phyloP scores from a whole-genome alignment of 2,797 vertebrate species.

The Dicrostonyx torquatus region DNA sequence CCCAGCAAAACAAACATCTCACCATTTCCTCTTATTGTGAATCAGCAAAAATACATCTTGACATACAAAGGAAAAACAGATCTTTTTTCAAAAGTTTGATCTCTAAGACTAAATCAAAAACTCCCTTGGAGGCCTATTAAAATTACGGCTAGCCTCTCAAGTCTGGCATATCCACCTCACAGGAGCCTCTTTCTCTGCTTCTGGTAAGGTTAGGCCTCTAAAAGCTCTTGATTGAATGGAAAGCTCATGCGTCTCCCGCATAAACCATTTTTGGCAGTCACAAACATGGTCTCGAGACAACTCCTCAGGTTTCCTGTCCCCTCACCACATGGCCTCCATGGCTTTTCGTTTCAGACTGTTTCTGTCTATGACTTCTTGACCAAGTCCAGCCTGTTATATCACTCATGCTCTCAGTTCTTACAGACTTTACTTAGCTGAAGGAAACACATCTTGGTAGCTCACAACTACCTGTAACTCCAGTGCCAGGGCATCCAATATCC shows the following conservation, averaged over 20 bases:
- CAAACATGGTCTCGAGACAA: background rate
- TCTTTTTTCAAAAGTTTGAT: slow-evolving; percentile 3
- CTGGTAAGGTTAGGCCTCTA: background rate
- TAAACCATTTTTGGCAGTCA: accelerated
- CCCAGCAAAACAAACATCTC: background rate
- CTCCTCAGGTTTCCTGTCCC: background rate
- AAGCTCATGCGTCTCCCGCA: background rate
- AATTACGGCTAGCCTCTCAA: background rate
- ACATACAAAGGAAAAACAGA: slow-evolving; percentile 16
- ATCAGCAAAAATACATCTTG: background rate
- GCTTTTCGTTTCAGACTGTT: background rate
- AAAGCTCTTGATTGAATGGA: background rate
- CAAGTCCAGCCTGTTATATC: background rate
- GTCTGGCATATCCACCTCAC: no score
- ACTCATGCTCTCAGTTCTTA: background rate
- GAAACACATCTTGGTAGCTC: background rate
- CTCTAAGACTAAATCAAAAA: background rate
- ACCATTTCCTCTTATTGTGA: background rate
- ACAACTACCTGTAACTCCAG: background rate
- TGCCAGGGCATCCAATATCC: background rate
- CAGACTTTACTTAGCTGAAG: background rate
- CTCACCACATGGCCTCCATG: background rate
- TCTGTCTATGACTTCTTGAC: background rate
- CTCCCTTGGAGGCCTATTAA: background rate
- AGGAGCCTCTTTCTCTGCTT: background rate